Base-by-base conservation (phyloP, 2,797 vertebrate genomes). In the Rhabdophis nuchalis region DNA sequence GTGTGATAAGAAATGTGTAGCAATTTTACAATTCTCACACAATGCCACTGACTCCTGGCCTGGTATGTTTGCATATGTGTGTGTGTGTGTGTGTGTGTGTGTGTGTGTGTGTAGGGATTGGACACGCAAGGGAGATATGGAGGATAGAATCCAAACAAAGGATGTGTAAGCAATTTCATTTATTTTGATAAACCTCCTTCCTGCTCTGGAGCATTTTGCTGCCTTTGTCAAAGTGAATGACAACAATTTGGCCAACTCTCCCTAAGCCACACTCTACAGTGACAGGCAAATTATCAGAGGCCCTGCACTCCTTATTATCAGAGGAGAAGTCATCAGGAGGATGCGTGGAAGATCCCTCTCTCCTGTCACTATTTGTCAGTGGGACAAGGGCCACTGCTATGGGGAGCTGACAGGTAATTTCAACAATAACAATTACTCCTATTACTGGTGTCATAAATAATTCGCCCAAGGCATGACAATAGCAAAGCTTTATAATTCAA, bases 391-490 rank as follows among this genome's bases (percentile, higher is more conserved):
- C 98, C 98, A 98, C 98, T 96, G 98, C 97, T 96, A 98, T 97
- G 98, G 97, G 98, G 98, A 98, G 98, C 98, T 99, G 99, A 99
- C 99, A 99, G 99, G 99, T 99, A 99, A 99, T 99, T 99, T 99
- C 98, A 99, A 99, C 99, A 99, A 99, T 99, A 99, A 99, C 99
- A 99, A 99, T 99, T 99, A 99, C 98, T 97, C 97, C 98, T 98
- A 99, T 99, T 99, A 99, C 98, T 98, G 98, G 98, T 99, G 98
- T 99, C 99, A 99, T 99, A 99, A 99, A 99, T 99, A 99, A 99
- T 99, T 98, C 98, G 97, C 97, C 98, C 97, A 97, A 98, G 98
- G 98, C 98, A 97, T 97, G 97, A 98, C 98, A 98, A 98, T 98
- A 98, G 98, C 98, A 99, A 98, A 98, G 98, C 98, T 98, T 98